Percentiles rank a stretch among this genome's conserved stretches.
phyloP scores from a whole-genome alignment of 2,888 invertebrate genomes.

The Hanleya hanleyi region DNA sequence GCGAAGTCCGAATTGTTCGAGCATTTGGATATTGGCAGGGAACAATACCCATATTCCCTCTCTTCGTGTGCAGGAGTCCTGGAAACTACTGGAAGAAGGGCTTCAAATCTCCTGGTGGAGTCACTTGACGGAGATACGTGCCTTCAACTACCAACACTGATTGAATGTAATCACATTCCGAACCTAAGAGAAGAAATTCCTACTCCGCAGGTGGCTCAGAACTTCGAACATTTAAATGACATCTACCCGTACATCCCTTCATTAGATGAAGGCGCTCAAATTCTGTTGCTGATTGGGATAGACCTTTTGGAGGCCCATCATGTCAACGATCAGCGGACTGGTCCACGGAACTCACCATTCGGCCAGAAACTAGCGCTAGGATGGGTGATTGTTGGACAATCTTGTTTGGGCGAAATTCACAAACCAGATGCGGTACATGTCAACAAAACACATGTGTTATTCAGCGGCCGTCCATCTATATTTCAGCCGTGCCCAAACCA shows the following conservation, averaged over 20 bases:
- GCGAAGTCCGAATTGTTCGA: conserved; percentile 34
- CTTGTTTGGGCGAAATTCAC: conserved; percentile 22
- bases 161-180: conserved; percentile 35
- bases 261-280: conserved; percentile 17
- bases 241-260: conserved; percentile 9
- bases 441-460: conserved; percentile 17
- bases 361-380: conserved; percentile 24
- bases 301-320: conserved; percentile 20
- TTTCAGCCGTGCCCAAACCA: conserved; percentile 29
- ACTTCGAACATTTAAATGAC: conserved; percentile 16
- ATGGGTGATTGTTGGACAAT: conserved; percentile 25
- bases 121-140: conserved; percentile 14
- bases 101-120: conserved; percentile 22
- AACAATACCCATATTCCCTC: conserved; percentile 16
- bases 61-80: conserved; percentile 32
- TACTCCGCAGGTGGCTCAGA: conserved; percentile 27
- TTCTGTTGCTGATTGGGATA: conserved; percentile 26
- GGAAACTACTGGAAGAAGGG: conserved; percentile 17
- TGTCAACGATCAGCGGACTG: conserved; percentile 20
- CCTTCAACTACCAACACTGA: conserved; percentile 20
- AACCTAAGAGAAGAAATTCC: conserved; percentile 32
- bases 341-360: conserved; percentile 21
- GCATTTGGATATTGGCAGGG: conserved; percentile 8
- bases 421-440: conserved; percentile 14
- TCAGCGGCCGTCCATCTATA: conserved; percentile 19